phyloP scores from a whole-genome alignment of 2,113 vertebrate genomes.

The Morone saxatilis region DNA sequence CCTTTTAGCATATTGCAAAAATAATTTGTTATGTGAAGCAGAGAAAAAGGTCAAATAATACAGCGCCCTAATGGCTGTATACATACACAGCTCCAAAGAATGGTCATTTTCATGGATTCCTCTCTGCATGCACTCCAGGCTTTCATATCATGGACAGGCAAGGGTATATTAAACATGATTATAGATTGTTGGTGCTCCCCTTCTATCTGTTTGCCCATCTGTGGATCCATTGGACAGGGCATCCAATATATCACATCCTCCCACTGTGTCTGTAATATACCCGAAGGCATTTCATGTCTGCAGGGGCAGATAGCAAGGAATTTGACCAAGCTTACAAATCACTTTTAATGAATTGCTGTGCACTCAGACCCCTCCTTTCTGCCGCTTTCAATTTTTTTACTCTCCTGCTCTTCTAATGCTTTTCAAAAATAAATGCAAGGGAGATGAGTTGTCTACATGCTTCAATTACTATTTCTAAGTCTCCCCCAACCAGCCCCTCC shows the following conservation, averaged over 20 bases:
- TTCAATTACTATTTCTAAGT: conserved; percentile 11
- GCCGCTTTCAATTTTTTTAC: conserved; percentile 1
- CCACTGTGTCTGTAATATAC: conserved; percentile 42
- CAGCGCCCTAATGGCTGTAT: neutral
- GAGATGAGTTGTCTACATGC: conserved; percentile 9
- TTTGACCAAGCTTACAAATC: conserved; percentile 68
- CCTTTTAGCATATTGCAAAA: neutral
- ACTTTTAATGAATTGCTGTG: conserved; percentile 76
- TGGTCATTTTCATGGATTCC: conserved; percentile 1
- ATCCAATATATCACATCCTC: conserved; percentile 54
- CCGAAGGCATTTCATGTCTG: conserved; percentile 46
- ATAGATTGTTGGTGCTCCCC: conserved; percentile 33
- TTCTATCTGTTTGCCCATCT: conserved; percentile 55
- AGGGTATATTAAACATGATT: conserved; percentile 36
- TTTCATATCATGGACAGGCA: conserved; percentile 24
- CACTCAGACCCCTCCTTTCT: conserved; percentile 6
- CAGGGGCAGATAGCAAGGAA: conserved; percentile 58
- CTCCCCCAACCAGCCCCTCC: neutral
- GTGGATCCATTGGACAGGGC: conserved; percentile 34
- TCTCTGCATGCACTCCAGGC: conserved; percentile 1
- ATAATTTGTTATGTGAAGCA: conserved; percentile 9
- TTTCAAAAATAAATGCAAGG: conserved; percentile 22
- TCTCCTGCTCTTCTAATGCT: neutral
- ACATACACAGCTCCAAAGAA: neutral
- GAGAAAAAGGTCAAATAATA: neutral